Conservation (phyloP, 2,797 vertebrate genomes). For the Liparis tanakae region DNA sequence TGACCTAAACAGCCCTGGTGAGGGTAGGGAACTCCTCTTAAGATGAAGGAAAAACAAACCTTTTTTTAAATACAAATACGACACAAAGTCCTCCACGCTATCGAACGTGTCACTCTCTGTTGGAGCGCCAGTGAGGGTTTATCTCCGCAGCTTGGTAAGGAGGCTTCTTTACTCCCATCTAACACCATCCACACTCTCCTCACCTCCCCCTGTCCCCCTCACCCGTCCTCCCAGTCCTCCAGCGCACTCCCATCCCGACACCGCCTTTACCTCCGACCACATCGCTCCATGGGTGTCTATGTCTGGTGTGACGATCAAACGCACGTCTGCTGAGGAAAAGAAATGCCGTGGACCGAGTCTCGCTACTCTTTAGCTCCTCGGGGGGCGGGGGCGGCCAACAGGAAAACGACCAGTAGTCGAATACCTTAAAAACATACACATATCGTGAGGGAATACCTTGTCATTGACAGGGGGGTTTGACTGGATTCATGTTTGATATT, state of each 20-base stretch:
- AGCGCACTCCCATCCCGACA: constrained; percentile 83
- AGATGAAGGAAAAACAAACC: constrained; percentile 6
- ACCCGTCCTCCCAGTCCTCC: constrained; percentile 73
- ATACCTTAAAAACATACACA: constrained; percentile 46
- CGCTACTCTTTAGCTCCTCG: constrained; percentile 2
- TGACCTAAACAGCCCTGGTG: constrained; percentile 44
- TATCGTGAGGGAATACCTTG: constrained; percentile 40
- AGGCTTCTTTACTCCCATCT: constrained; percentile 90
- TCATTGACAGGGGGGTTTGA: constrained; percentile 41
- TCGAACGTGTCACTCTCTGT: constrained; percentile 74
- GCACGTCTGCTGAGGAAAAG: constrained; percentile 81
- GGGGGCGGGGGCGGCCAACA: constrained; percentile 16
- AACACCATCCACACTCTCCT: constrained; percentile 88
- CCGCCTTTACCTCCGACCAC: constrained; percentile 78
- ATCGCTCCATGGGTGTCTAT: constrained; percentile 87
- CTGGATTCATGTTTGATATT: constrained; percentile 61
- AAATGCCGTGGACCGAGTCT: constrained; percentile 54
- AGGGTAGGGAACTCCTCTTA: constrained; percentile 51
- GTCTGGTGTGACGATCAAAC: constrained; percentile 83
- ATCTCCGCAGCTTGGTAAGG: constrained; percentile 86
- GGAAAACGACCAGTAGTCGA: constrained; percentile 31
- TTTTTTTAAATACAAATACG: constrained; percentile 48
- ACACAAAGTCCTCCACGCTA: constrained; percentile 66
- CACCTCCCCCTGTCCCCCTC: constrained; percentile 72
- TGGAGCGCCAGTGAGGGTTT: constrained; percentile 82